Base-by-base conservation (phyloP, 2,888 invertebrate species). In the Oxyscelio sp. region DNA sequence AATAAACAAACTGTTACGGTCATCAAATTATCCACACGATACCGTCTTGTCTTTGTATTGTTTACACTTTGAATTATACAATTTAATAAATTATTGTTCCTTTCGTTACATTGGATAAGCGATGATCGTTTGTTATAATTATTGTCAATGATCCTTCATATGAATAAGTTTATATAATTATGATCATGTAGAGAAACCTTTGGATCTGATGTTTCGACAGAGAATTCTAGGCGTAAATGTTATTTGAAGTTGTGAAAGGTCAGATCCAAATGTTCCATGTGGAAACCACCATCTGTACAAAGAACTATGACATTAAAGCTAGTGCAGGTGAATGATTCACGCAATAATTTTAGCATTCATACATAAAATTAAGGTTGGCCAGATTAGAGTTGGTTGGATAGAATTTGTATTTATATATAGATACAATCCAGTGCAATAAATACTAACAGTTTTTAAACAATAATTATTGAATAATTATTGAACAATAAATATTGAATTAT, bases 11-110 rank as follows among this genome's bases (percentile, higher is more conserved):
- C 11, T 4, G 34, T 34, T 48, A 54, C 38, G 38, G 13, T 13
- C 2, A 68, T 68, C 40, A 68, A 68, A 27, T 66, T 68, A 68
- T 68, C 43, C 68, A 68, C 54, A 68, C 54, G 54, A 66, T 6
- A 34, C 34, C 34, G 34, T 34, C 34, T 11, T 27, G 24, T 56
- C 13, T 15, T 56, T 56, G 27, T 24, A 17, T 31, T 58, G n/a
- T 34, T 58, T 8, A 38, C 34, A 34, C 34, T 34, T 5, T 11
- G 34, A 9, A 34, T 34, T 34, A 11, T 34, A 34, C 34, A 34
- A 9, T 34, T 11, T 4, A 34, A 34, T 34, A 34, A 34, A 34
- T 34, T 34, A 34, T 34, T 34, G 34, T 34, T 34, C 34, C 8
- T 34, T 34, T 34, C 9, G 34, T 11, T 34, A 34, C 34, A 34